Conservation (phyloP, 2,888 invertebrate species). For the Panzeria rudis region DNA sequence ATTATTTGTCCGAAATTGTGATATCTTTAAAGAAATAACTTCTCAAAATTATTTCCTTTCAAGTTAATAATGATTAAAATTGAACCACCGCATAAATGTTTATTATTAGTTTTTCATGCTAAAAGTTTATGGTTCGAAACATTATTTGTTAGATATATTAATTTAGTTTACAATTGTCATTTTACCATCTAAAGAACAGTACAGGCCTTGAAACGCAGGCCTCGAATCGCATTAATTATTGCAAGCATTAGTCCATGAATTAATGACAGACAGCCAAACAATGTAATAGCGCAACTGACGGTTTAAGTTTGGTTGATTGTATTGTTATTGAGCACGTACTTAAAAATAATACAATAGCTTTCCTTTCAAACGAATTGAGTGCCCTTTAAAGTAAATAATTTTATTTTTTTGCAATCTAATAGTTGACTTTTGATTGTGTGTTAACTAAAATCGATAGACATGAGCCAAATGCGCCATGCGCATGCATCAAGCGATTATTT, state of each 20-base stretch:
- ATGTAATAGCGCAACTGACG: slow-evolving; percentile 16
- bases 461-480: slow-evolving; percentile 65
- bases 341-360: slow-evolving; percentile 26
- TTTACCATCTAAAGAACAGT: slow-evolving; percentile 10
- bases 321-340: slow-evolving; percentile 31
- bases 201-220: slow-evolving; percentile 7
- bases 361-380: slow-evolving; percentile 25
- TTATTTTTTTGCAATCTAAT: slow-evolving; percentile 10
- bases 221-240: neutral
- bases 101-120: neutral
- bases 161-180: slow-evolving; percentile 1
- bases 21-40: neutral
- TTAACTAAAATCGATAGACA: slow-evolving; percentile 34
- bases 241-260: slow-evolving; percentile 7
- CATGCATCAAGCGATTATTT: slow-evolving; percentile 71
- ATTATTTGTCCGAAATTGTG: neutral
- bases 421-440: slow-evolving; percentile 14
- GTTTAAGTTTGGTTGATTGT: neutral
- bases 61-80: neutral
- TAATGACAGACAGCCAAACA: neutral
- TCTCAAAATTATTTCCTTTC: neutral
- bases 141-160: neutral
- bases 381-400: slow-evolving; percentile 12
- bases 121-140: neutral
- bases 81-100: neutral